These are phyloP conservation scores for Thereva unica DNA, from an alignment of 2,888 invertebrate species.

Conservation along the genomic window DNA sequence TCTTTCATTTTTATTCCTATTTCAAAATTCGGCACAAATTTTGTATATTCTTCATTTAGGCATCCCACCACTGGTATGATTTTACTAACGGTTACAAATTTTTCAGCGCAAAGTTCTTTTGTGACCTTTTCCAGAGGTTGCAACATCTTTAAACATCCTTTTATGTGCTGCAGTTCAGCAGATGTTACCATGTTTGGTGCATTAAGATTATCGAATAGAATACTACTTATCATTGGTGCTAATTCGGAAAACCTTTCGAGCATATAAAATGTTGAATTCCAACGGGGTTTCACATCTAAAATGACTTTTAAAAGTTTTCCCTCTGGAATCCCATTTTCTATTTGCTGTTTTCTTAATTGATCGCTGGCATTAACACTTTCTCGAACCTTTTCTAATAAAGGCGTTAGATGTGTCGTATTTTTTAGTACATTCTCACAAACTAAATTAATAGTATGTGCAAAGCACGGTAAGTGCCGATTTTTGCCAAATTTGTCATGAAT, in stretches of 20 bases:
- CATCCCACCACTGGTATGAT: background rate
- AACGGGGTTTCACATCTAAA: slow-evolving; percentile 43
- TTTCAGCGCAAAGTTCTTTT: background rate
- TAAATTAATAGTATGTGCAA: slow-evolving; percentile 40
- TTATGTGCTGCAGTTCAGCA: background rate
- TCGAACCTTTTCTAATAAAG: slow-evolving; percentile 42
- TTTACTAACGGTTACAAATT: background rate
- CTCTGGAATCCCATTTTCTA: background rate
- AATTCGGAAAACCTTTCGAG: slow-evolving; percentile 6
- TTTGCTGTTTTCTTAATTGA: slow-evolving; percentile 35
- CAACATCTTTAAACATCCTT: background rate
- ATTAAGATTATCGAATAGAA: background rate
- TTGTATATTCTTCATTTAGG: too few relatives aligned
- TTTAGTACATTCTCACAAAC: background rate
- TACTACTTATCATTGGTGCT: background rate
- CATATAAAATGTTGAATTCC: slow-evolving; percentile 44
- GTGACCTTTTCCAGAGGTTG: background rate
- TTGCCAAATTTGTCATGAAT: slow-evolving; percentile 41
- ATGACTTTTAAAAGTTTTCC: slow-evolving; percentile 37
- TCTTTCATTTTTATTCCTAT: too few relatives aligned
- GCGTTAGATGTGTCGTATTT: background rate
- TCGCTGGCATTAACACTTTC: slow-evolving; percentile 41
- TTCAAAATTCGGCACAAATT: too few relatives aligned
- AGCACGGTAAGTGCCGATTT: slow-evolving; percentile 42
- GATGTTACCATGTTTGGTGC: background rate